Conservation (phyloP, 2,113 vertebrate genomes). For the Tiliqua scincoides region DNA sequence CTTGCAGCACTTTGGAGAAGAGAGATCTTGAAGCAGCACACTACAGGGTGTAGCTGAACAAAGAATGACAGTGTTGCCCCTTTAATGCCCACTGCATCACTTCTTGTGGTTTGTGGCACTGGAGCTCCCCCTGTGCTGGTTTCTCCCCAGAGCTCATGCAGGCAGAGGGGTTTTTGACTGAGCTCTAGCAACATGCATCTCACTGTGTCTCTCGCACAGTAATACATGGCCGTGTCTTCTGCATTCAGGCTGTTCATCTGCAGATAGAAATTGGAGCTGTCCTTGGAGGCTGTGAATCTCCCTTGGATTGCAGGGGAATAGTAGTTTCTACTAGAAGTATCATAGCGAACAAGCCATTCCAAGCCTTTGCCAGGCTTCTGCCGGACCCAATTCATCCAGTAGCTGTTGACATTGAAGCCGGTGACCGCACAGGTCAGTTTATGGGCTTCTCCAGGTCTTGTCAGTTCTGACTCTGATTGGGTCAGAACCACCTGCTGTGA, state of each 20-base stretch:
- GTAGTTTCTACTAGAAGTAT: not conserved
- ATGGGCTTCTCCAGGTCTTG: slow-evolving; percentile 23
- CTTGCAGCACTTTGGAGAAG: too few relatives aligned
- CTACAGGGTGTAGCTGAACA: too few relatives aligned
- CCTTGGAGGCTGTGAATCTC: not conserved
- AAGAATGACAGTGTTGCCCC: too few relatives aligned
- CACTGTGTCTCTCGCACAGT: not conserved
- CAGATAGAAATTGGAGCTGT: not conserved
- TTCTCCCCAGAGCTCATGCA: not conserved
- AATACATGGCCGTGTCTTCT: slow-evolving; percentile 28
- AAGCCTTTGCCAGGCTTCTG: slow-evolving; percentile 56
- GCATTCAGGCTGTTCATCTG: not conserved
- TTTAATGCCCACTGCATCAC: too few relatives aligned
- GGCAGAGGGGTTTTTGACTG: not conserved
- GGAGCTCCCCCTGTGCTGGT: too few relatives aligned
- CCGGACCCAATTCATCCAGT: slow-evolving; percentile 36
- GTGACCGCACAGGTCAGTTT: slow-evolving; percentile 22
- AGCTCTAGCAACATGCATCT: not conserved
- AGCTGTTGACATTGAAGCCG: slow-evolving; percentile 25
- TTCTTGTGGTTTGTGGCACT: too few relatives aligned
- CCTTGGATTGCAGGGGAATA: not conserved
- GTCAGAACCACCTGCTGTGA: not conserved
- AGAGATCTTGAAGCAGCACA: too few relatives aligned
- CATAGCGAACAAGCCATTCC: slow-evolving; percentile 45
- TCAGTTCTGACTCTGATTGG: not conserved